phyloP scores from a whole-genome alignment of 2,888 invertebrate genomes.

The Drosophila antonietae region DNA sequence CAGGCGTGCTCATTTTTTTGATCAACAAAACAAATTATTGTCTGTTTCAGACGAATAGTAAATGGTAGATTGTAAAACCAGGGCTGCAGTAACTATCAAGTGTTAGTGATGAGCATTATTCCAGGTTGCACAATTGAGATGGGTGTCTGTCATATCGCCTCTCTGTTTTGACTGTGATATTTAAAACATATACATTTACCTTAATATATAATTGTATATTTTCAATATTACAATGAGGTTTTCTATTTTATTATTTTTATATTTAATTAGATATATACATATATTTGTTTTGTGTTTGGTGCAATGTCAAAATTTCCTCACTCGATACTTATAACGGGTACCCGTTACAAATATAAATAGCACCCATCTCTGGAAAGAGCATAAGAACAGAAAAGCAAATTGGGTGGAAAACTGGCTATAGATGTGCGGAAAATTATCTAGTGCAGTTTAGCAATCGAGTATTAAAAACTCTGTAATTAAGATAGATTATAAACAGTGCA shows the following conservation, averaged over 20 bases:
- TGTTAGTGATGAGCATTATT: neutral
- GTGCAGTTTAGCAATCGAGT: constrained; percentile 34
- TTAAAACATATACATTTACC: neutral
- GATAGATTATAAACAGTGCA: constrained; percentile 26
- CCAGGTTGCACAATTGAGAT: neutral
- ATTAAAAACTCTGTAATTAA: constrained; percentile 26
- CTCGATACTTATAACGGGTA: constrained; percentile 14
- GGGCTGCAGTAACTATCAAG: constrained; percentile 7
- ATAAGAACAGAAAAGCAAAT: constrained; percentile 61
- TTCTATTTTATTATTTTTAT: neutral
- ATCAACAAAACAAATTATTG: constrained; percentile 19
- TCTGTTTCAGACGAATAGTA: constrained; percentile 10
- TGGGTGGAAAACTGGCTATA: constrained; percentile 71
- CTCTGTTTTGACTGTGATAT: neutral
- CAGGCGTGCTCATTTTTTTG: constrained; percentile 78
- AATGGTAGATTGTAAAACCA: constrained; percentile 7
- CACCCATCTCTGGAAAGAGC: constrained; percentile 45
- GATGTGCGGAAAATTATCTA: constrained; percentile 61
- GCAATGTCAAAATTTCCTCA: neutral
- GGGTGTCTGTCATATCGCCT: neutral
- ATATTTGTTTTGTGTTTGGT: neutral
- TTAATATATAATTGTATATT: neutral
- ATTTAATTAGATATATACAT: neutral
- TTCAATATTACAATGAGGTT: neutral
- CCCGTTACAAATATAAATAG: constrained; percentile 15